Conservation (phyloP, 2,797 vertebrate species). For the Erethizon dorsatum region DNA sequence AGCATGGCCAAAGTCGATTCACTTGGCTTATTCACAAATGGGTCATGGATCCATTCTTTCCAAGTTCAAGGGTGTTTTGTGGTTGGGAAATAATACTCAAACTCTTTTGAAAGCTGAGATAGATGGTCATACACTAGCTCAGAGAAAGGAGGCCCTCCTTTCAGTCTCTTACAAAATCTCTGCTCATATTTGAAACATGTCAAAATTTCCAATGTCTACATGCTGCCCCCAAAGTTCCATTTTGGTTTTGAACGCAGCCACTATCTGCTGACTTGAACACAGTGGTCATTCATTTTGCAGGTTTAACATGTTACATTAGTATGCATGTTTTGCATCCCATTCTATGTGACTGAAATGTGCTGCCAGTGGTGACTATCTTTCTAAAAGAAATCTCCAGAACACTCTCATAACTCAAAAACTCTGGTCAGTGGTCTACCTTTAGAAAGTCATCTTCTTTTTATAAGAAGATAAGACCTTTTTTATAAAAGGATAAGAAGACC, state of each 20-base stretch:
- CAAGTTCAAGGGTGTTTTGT: neutral
- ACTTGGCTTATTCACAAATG: neutral
- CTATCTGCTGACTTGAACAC: neutral
- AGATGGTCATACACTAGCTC: neutral
- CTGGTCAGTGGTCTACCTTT: neutral
- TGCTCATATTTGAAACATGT: neutral
- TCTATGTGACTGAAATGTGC: neutral
- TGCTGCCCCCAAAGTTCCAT: neutral
- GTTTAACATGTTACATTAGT: neutral
- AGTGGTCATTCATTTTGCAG: neutral
- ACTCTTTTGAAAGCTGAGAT: neutral
- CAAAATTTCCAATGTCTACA: neutral
- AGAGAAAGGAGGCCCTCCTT: neutral
- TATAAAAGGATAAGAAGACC: too few relatives aligned
- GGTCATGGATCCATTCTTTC: neutral
- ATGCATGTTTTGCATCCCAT: neutral
- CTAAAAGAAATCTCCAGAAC: neutral
- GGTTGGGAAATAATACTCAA: neutral
- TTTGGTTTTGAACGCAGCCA: neutral
- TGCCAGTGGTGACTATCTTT: neutral
- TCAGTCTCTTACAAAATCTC: neutral
- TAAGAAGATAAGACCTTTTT: neutral
- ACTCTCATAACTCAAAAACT: neutral
- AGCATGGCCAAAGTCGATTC: neutral
- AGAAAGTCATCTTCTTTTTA: neutral